Evolutionary conservation across 2,113 vertebrate genomes (phyloP).

Genomic region (Rhynchomys soricoides): DNA sequence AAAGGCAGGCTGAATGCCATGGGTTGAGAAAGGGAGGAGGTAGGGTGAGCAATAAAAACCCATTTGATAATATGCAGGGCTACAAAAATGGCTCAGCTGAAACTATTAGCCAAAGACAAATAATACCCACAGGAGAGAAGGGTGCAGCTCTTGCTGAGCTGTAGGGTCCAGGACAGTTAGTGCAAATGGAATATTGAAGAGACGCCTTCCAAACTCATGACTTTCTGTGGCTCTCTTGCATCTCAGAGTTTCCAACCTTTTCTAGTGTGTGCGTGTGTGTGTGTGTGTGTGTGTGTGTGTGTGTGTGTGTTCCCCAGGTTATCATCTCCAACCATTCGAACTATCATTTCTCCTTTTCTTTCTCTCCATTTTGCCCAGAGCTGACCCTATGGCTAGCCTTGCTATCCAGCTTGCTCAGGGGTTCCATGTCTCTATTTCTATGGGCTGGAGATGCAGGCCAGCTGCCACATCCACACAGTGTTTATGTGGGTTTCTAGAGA

Average conservation of each 20-base stretch:
- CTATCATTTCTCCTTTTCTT: too few relatives aligned
- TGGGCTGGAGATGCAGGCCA: neutral
- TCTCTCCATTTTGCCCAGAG: too few relatives aligned
- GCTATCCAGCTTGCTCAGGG: neutral
- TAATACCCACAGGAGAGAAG: constrained; percentile 59
- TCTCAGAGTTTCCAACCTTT: neutral
- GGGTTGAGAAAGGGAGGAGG: constrained; percentile 68
- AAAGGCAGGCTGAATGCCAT: constrained; percentile 62
- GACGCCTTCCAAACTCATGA: neutral
- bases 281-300: neutral
- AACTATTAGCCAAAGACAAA: constrained; percentile 74
- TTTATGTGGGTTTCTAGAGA: neutral
- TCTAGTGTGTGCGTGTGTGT: neutral
- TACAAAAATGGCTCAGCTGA: constrained; percentile 69
- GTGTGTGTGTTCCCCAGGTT: neutral
- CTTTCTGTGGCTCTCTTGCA: neutral
- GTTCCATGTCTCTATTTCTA: neutral
- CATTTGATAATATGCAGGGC: constrained; percentile 69
- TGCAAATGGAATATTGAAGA: constrained; percentile 62
- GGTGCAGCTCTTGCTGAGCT: constrained; percentile 41
- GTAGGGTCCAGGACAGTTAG: constrained; percentile 9
- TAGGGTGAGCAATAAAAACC: constrained; percentile 73
- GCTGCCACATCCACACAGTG: neutral
- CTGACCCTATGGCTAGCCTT: neutral
- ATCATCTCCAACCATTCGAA: neutral